Evolutionary conservation across 2,888 invertebrate species (phyloP).

Genomic region (Scelioninae gen. 2): DNA sequence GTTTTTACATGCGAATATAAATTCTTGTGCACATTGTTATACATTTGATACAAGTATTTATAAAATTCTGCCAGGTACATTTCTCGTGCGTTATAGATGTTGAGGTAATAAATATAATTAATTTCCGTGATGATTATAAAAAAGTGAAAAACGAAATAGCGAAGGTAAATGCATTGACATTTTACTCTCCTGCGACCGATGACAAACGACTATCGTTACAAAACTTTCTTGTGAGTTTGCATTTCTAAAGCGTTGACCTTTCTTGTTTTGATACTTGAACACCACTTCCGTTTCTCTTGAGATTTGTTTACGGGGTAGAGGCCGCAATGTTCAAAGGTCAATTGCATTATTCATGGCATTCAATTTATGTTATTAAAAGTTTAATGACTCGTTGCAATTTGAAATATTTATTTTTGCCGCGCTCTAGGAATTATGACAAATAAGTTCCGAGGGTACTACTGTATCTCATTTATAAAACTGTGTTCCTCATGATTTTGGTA

Average conservation of each 20-base stretch:
- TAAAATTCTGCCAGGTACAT: too few relatives aligned
- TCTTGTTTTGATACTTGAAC: constrained; percentile 32
- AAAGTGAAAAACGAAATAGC: constrained; percentile 8
- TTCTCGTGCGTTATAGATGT: too few relatives aligned
- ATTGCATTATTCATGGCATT: constrained; percentile 49
- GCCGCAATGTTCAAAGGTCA: constrained; percentile 38
- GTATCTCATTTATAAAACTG: constrained; percentile 11
- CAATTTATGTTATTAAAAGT: constrained; percentile 44
- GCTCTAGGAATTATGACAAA: constrained; percentile 16
- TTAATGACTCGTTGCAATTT: constrained; percentile 35
- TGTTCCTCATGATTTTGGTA: not conserved
- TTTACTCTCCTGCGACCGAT: constrained; percentile 33
- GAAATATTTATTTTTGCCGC: constrained; percentile 35
- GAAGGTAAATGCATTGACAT: constrained; percentile 25
- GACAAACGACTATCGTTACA: constrained; percentile 45
- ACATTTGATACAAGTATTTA: too few relatives aligned
- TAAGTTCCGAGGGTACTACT: not conserved
- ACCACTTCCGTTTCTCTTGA: constrained; percentile 37
- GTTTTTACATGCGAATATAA: too few relatives aligned
- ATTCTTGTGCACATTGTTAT: too few relatives aligned
- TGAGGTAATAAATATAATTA: constrained; percentile 33
- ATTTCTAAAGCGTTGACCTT: constrained; percentile 52
- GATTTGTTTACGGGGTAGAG: constrained; percentile 37
- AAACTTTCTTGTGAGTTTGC: constrained; percentile 37
- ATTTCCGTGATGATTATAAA: constrained; percentile 10